These are phyloP conservation scores for Caenorhabditis sp. DNA, from an alignment of 2,888 invertebrate genomes.

Conservation along the genomic window DNA sequence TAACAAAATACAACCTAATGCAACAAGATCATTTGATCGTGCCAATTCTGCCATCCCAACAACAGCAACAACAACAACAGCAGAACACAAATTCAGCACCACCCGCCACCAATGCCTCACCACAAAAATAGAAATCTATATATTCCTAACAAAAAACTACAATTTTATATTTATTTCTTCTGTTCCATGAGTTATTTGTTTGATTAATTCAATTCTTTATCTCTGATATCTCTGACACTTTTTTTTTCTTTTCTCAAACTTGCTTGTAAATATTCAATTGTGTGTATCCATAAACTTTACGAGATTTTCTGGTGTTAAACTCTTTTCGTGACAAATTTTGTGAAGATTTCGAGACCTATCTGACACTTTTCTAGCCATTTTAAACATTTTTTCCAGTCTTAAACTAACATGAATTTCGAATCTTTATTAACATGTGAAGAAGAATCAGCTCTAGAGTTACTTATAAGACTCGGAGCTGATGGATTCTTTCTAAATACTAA, in stretches of 20 bases:
- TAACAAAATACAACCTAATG: constrained; percentile 97
- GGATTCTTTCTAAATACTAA: constrained; percentile 8
- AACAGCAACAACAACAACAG: constrained; percentile 13
- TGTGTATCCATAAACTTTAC: too few species aligned
- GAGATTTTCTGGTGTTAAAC: too few species aligned
- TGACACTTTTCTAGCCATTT: too few species aligned
- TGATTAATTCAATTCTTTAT: not conserved
- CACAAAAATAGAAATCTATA: not conserved
- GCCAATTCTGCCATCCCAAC: constrained; percentile 78
- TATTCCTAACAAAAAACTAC: not conserved
- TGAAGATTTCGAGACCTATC: not conserved
- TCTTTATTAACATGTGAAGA: not conserved
- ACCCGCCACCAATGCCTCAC: not conserved
- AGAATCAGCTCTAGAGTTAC: constrained; percentile 43
- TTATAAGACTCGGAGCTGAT: constrained; percentile 27
- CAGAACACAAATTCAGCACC: not conserved
- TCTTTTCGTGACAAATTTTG: too few species aligned
- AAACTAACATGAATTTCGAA: not conserved
- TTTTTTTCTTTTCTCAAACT: constrained; percentile 2
- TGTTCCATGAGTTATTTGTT: too few species aligned
- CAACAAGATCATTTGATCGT: constrained; percentile 97
- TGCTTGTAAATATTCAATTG: not conserved
- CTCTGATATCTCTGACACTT: constrained; percentile 9
- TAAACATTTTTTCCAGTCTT: too few species aligned
- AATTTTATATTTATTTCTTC: too few species aligned